Evolutionary conservation across 1,140 invertebrate species (phyloP), one percentile per base, ranked within the genome.

Genomic region (Forficula auricularia): DNA sequence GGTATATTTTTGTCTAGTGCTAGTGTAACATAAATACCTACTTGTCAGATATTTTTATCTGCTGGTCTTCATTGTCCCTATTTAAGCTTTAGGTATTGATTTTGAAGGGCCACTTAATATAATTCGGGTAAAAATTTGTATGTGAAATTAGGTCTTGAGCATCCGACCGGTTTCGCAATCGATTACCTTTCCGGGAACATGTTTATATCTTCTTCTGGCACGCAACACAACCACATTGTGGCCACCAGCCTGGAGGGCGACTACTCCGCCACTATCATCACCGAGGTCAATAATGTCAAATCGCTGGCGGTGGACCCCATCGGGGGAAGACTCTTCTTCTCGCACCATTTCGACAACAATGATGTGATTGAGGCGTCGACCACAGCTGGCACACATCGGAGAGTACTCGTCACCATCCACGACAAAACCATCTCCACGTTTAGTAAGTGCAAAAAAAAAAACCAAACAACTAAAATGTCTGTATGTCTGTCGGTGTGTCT

Each of bases 141-240:
- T n/a, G n/a, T n/a, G n/a, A n/a, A n/a, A 13, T 19, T 40, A 67
- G 65, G 75, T 31, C 62, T 77, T 27, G 59, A 66, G 44, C 62
- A 67, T 47, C 70, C 75, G 19, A 63, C 61, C 19, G 78, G 75
- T 1, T 68, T 77, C 55, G 70, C 68, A 22, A 62, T 75, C 43
- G 83, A 89, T 62, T 87, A 82, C 82, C 69, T 82, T 34, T 80
- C 79, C 10, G 61, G 67, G 15, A 72, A 79, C 47, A 66, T 86
- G 64, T 82, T 81, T 57, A 74, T 82, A 45, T 62, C 65, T 13
- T 71, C 68, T 0, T 58, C 62, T 12, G 62, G 64, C 3, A 53
- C 52, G 8, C 56, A 54, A 13, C 52, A 58, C 20, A 66, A 70
- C 32, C 64, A 63, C 30, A 84, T 82, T 33, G 65, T 70, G 31